phyloP scores from a whole-genome alignment of 92 coral and sea anemone species.

The Scolanthus callimorphus region DNA sequence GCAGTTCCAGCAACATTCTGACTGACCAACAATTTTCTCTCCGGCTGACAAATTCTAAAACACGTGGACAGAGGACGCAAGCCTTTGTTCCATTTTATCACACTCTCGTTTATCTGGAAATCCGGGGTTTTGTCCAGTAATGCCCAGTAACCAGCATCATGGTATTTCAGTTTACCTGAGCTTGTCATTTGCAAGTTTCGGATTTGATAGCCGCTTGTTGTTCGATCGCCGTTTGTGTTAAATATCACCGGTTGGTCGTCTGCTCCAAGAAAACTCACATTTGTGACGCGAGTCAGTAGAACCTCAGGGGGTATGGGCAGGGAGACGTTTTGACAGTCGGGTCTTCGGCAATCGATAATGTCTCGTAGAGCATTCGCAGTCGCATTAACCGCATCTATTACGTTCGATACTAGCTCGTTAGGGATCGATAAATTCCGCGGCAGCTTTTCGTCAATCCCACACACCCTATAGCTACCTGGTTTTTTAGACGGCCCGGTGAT shows the following conservation, averaged over 20 bases:
- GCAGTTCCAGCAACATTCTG: slow-evolving; percentile 97
- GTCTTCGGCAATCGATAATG: slow-evolving; percentile 43
- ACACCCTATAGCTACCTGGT: slow-evolving; percentile 12
- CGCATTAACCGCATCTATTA: slow-evolving; percentile 77
- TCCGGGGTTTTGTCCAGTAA: slow-evolving; percentile 8
- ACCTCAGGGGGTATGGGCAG: slow-evolving; percentile 42
- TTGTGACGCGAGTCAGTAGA: slow-evolving; percentile 44
- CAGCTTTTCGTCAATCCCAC: slow-evolving; percentile 47
- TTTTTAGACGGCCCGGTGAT: neutral
- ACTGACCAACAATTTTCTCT: slow-evolving; percentile 82
- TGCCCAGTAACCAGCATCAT: slow-evolving; percentile 69
- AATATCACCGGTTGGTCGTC: slow-evolving; percentile 53
- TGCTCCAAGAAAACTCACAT: slow-evolving; percentile 53
- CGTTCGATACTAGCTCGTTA: slow-evolving; percentile 66
- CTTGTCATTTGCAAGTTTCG: slow-evolving; percentile 53
- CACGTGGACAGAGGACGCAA: slow-evolving; percentile 73
- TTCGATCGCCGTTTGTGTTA: slow-evolving; percentile 73
- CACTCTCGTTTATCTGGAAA: slow-evolving; percentile 33
- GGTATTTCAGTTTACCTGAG: slow-evolving; percentile 23
- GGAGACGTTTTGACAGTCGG: slow-evolving; percentile 36
- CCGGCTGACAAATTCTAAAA: slow-evolving; percentile 74
- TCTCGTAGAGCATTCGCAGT: slow-evolving; percentile 65
- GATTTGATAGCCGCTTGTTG: slow-evolving; percentile 66
- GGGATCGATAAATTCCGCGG: slow-evolving; percentile 17
- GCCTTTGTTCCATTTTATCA: slow-evolving; percentile 74